Evolutionary conservation across 2,113 vertebrate species (phyloP).

Genomic region (Loxodonta africana): DNA sequence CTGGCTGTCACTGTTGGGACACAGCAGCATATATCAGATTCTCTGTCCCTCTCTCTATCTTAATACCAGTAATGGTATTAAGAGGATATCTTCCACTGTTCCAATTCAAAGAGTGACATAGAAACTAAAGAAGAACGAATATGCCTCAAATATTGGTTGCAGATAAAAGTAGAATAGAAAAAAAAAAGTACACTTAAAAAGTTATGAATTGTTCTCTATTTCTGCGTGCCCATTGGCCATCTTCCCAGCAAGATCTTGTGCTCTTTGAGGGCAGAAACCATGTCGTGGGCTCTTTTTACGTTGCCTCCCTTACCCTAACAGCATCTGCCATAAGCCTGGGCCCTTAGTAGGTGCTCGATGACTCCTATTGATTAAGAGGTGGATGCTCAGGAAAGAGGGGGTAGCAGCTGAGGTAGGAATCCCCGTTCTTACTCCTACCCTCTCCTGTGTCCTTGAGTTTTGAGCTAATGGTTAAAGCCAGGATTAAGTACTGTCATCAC

Average conservation of each 20-base stretch:
- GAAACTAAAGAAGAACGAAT: not conserved
- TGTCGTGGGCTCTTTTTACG: not conserved
- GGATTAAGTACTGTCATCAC: not conserved
- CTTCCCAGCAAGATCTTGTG: not conserved
- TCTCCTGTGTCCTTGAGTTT: not conserved
- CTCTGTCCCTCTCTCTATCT: not conserved
- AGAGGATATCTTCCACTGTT: slow-evolving; percentile 10
- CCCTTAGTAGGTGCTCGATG: not conserved
- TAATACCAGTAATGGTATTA: not conserved
- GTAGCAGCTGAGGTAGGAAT: not conserved
- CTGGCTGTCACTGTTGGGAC: not conserved
- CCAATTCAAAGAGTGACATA: not conserved
- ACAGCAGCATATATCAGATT: not conserved
- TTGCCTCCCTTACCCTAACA: not conserved
- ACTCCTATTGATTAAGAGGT: not conserved
- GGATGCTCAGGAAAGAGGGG: not conserved
- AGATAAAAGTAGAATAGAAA: not conserved
- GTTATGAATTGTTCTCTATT: not conserved
- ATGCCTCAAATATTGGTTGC: not conserved
- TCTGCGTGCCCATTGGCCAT: not conserved
- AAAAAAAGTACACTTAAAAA: not conserved
- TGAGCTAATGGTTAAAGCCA: not conserved
- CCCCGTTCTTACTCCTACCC: not conserved
- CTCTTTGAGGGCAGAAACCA: not conserved
- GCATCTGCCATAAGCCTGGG: not conserved